Conservation (phyloP, 2,113 vertebrate species). For the Clinocottus analis region DNA sequence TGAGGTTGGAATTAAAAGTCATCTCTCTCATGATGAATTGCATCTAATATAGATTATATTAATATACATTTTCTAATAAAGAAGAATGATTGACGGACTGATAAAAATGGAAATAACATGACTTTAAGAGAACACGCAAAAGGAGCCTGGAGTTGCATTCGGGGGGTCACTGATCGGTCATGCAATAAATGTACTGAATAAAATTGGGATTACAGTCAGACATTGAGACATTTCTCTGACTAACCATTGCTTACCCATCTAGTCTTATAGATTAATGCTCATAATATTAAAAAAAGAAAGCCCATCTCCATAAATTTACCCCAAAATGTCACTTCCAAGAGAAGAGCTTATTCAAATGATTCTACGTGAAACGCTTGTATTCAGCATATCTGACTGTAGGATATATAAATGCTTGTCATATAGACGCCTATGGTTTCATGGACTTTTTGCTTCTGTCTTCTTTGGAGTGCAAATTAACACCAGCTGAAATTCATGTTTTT, state of each 20-base stretch:
- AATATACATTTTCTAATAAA: not conserved
- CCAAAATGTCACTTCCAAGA: conserved; percentile 4
- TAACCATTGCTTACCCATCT: too few species aligned
- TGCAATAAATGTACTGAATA: conserved; percentile 1
- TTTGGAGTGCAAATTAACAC: conserved; percentile 9
- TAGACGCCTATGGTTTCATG: not conserved
- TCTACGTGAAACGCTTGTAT: not conserved
- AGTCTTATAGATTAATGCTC: not conserved
- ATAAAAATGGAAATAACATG: not conserved
- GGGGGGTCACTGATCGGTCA: conserved; percentile 8
- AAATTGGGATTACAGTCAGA: not conserved
- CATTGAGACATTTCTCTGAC: not conserved
- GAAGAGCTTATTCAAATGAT: conserved; percentile 2
- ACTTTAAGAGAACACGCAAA: not conserved
- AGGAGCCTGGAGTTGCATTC: not conserved
- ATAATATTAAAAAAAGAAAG: not conserved
- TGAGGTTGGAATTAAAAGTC: not conserved
- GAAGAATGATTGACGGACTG: not conserved
- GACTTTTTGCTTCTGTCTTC: not conserved
- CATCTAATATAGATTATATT: not conserved
- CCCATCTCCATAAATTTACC: not conserved
- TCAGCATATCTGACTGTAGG: not conserved
- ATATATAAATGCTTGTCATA: not conserved
- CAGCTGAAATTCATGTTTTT: not conserved
- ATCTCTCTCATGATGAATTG: conserved; percentile 9